Conservation (phyloP, 2,113 vertebrate species). For the Pituophis catenifer region DNA sequence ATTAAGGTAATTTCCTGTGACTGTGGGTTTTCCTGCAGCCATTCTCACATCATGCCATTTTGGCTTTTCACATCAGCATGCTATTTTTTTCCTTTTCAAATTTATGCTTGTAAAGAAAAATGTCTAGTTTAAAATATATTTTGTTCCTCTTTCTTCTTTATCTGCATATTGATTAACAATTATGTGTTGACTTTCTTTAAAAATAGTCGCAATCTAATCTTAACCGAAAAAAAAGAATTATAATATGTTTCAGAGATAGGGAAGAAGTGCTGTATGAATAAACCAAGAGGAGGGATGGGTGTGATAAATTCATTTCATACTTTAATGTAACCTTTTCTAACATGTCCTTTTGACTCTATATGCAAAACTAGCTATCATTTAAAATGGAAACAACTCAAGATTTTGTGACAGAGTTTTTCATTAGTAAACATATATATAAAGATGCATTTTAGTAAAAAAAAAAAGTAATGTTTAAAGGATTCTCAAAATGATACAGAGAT, state of each 20-base stretch:
- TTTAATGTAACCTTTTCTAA: background rate
- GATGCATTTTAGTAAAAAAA: background rate
- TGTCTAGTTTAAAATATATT: background rate
- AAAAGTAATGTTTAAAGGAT: background rate
- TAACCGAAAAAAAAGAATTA: background rate
- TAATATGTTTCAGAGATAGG: background rate
- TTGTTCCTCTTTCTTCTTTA: background rate
- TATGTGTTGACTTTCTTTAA: fast-evolving
- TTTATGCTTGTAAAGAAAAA: background rate
- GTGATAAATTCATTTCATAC: background rate
- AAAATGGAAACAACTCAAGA: background rate
- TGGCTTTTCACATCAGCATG: constrained; percentile 14
- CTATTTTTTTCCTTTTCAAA: background rate
- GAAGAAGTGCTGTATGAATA: background rate
- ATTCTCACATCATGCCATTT: constrained; percentile 45
- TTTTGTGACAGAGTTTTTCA: background rate
- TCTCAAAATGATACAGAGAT: background rate
- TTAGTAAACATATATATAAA: background rate
- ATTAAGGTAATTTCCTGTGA: constrained; percentile 78
- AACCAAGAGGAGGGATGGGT: background rate
- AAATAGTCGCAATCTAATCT: background rate
- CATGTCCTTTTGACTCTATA: background rate
- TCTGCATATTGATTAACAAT: background rate
- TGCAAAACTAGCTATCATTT: background rate
- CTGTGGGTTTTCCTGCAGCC: constrained; percentile 49